A percentile compares a stretch with the other conserved stretches of the same genome.
These are phyloP conservation scores for Agonopterix arenella DNA, from an alignment of 2,888 invertebrate species.

Conservation along the genomic window DNA sequence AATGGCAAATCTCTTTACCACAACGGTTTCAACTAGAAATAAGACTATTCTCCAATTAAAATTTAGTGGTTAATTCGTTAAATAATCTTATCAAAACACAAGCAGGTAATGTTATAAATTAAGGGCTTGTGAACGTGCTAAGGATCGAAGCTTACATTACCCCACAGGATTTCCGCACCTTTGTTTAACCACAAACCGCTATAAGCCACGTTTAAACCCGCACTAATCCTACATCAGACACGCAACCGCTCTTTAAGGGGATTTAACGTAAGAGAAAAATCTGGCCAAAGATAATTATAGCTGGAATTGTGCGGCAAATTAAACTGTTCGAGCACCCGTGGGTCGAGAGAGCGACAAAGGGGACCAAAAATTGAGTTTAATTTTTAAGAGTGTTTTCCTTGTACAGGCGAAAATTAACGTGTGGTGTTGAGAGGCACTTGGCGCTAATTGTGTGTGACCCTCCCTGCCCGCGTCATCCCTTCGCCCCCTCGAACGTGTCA, in stretches of 20 bases:
- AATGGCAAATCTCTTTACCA: too few relatives aligned
- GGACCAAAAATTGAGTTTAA: slow-evolving; percentile 51
- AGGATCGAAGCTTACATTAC: too few relatives aligned
- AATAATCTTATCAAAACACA: too few relatives aligned
- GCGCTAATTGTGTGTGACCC: slow-evolving; percentile 62
- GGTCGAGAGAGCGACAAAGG: slow-evolving; percentile 20
- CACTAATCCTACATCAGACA: slow-evolving; percentile 12
- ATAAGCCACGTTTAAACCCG: slow-evolving; percentile 2
- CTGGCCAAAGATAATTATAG: slow-evolving; percentile 40
- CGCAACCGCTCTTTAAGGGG: slow-evolving; percentile 8
- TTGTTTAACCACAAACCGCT: neutral
- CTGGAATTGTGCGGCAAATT: slow-evolving; percentile 40
- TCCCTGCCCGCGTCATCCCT: slow-evolving; percentile 3
- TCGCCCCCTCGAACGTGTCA: slow-evolving; percentile 22
- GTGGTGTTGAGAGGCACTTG: slow-evolving; percentile 45
- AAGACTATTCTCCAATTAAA: too few relatives aligned
- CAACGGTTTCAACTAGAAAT: too few relatives aligned
- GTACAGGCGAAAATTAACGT: slow-evolving; percentile 48
- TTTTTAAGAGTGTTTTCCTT: slow-evolving; percentile 52
- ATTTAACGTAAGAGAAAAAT: slow-evolving; percentile 25
- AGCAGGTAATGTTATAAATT: too few relatives aligned
- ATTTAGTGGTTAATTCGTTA: too few relatives aligned
- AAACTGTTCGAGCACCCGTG: slow-evolving; percentile 32
- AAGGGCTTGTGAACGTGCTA: too few relatives aligned
- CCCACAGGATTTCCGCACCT: too few relatives aligned